Base-by-base conservation (phyloP, 2,888 invertebrate genomes). In the Euzophera pinguis region DNA sequence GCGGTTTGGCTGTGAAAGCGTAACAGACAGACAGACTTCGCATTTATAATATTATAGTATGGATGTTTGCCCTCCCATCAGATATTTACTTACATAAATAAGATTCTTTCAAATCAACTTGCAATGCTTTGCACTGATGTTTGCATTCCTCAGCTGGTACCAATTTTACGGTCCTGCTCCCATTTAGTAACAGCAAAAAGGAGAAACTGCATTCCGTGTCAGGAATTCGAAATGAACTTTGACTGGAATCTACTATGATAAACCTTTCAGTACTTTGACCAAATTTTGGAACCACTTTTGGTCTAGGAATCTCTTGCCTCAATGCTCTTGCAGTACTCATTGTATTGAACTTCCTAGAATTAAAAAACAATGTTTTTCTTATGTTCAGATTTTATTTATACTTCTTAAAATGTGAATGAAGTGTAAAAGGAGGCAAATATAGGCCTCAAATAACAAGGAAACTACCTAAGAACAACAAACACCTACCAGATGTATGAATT, bases 51-150 rank as follows among this genome's bases (percentile, higher is more conserved):
- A n/a, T n/a, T n/a, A n/a, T n/a, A n/a, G n/a, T n/a, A n/a, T n/a
- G n/a, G n/a, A n/a, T n/a, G n/a, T n/a, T n/a, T n/a, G n/a, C n/a
- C n/a, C n/a, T n/a, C n/a, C n/a, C n/a, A n/a, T n/a, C n/a, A n/a
- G n/a, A n/a, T n/a, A n/a, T n/a, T n/a, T n/a, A 92, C 95, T 93
- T 92, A 97, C 97, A 92, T 69, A 96, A 93, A 87, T 95, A 93
- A 49, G 93, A 91, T 65, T 93, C 93, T 52, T 94, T 92, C 59
- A 97, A 84, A 59, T 94, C 90, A 58, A 96, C 88, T 53, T 94
- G 94, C 51, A 95, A 85, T 16, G 94, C 87, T 69, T 92, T 93
- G 75, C 97, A 97, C 50, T 93, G 91, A 59, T 92, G 84, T 60
- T 87, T 90, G 71, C 97, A 97, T 75, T 96, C 95, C 54, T 92